A percentile compares a stretch with the other conserved stretches of the same genome.
Evolutionary conservation across 2,113 vertebrate genomes (phyloP).

Genomic region (Corythornis madagascariensis): DNA sequence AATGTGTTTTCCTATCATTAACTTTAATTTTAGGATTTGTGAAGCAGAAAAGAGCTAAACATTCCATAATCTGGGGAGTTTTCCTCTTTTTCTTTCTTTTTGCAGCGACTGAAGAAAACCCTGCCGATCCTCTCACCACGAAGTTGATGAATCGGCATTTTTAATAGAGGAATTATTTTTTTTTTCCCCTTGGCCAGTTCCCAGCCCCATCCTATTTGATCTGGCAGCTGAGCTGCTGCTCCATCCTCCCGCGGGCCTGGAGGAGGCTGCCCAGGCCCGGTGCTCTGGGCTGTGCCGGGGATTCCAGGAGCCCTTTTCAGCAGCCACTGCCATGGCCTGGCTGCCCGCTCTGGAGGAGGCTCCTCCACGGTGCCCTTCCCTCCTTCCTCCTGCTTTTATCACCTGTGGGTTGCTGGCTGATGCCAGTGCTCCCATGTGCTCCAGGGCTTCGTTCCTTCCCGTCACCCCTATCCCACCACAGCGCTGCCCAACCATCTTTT

Average conservation of each 20-base stretch:
- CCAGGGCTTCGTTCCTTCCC: background rate
- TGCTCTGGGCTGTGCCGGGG: background rate
- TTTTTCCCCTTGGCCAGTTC: background rate
- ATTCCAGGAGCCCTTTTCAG: background rate
- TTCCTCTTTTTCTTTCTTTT: background rate
- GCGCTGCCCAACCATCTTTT: background rate
- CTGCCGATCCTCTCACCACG: background rate
- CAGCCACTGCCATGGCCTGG: fast-evolving
- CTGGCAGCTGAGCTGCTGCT: background rate
- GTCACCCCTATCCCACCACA: background rate
- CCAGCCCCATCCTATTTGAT: background rate
- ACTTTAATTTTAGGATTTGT: conserved; percentile 1
- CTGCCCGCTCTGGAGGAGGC: fast-evolving
- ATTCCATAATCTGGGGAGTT: background rate
- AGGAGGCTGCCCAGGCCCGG: background rate
- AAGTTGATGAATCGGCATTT: conserved; percentile 44
- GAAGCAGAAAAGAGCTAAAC: background rate
- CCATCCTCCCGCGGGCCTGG: background rate
- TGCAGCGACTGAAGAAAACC: background rate
- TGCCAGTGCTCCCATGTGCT: background rate
- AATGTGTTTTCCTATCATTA: conserved; percentile 41
- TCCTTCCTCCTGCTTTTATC: background rate
- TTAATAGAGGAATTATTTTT: background rate
- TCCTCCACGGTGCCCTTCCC: background rate
- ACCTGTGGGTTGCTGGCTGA: background rate